Conservation (phyloP, 2,113 vertebrate genomes). For the Capra hircus region DNA sequence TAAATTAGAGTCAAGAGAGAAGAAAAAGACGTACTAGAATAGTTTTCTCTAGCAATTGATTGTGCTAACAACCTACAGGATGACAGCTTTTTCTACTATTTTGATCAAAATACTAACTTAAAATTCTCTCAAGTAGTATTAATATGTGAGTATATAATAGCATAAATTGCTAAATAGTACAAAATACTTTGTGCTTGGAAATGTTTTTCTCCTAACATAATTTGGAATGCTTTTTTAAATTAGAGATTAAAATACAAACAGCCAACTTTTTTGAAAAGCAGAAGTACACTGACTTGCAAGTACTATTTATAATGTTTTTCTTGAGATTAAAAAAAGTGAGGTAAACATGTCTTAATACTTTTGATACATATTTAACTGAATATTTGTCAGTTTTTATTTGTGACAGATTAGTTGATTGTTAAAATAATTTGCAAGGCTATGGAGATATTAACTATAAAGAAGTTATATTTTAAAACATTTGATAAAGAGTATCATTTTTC, state of each 20-base stretch:
- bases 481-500: neutral
- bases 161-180: neutral
- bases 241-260: neutral
- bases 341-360: neutral
- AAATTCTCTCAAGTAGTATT: neutral
- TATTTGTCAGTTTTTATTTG: neutral
- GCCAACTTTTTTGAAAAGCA: neutral
- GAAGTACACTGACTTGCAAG: neutral
- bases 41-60: neutral
- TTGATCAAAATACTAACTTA: neutral
- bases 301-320: neutral
- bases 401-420: neutral
- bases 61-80: neutral
- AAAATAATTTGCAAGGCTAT: neutral
- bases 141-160: neutral
- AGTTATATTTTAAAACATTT: neutral
- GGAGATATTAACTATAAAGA: neutral
- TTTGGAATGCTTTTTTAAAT: neutral
- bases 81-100: neutral
- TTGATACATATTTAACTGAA: neutral
- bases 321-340: neutral
- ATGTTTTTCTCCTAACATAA: neutral
- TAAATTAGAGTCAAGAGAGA: neutral
- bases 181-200: neutral
- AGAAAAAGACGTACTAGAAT: neutral